These are phyloP conservation scores for Acrossocheilus wenchowensis DNA, from an alignment of 2,797 vertebrate genomes.

Conservation along the genomic window DNA sequence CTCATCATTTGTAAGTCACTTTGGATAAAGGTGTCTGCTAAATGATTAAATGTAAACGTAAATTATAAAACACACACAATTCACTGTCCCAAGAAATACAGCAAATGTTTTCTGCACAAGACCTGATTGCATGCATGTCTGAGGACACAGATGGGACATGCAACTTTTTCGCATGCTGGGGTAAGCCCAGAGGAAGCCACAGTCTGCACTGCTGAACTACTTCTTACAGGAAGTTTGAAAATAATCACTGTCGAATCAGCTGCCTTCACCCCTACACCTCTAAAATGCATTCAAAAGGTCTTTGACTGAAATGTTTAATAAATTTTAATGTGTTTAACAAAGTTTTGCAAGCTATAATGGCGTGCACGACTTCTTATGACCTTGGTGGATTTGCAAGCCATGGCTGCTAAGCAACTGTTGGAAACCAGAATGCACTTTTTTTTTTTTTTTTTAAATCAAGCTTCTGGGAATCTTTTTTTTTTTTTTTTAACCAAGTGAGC, in stretches of 20 bases:
- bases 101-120: not conserved
- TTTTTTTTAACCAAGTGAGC: too few species aligned
- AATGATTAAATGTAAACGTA: too few species aligned
- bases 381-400: not conserved
- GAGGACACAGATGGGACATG: not conserved
- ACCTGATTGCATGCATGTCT: not conserved
- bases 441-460: not conserved
- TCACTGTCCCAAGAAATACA: not conserved
- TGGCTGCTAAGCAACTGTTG: constrained; percentile 15
- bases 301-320: not conserved
- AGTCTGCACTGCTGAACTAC: not conserved
- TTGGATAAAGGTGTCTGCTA: not conserved
- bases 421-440: not conserved
- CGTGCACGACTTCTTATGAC: not conserved
- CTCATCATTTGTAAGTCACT: not conserved
- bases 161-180: not conserved
- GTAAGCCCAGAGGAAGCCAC: not conserved
- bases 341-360: not conserved
- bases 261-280: not conserved
- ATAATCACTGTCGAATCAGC: not conserved
- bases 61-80: too few species aligned
- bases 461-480: not conserved
- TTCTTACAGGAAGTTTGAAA: not conserved
- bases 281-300: not conserved
- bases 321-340: not conserved